Evolutionary conservation across 2,888 invertebrate genomes (phyloP).

Genomic region (Cerastoderma edule): DNA sequence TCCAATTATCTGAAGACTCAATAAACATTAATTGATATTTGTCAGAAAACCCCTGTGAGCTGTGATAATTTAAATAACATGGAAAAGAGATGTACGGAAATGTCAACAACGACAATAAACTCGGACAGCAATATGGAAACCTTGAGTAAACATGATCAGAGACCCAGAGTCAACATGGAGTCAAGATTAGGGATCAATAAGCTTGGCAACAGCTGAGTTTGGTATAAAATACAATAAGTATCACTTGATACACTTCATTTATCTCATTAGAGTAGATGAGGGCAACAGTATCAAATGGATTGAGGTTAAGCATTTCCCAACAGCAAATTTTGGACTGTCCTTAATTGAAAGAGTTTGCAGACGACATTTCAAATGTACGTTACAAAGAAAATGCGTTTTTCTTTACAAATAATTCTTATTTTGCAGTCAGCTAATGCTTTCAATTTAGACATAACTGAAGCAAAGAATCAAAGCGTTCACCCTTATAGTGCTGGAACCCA

Average conservation of each 20-base stretch:
- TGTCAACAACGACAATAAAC: slow-evolving; percentile 21
- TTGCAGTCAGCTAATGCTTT: too few relatives aligned
- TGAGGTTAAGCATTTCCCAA: too few relatives aligned
- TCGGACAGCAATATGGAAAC: slow-evolving; percentile 7
- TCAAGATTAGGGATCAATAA: slow-evolving; percentile 23
- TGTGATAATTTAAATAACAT: slow-evolving; percentile 21
- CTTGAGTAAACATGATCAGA: slow-evolving; percentile 8
- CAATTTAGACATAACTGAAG: too few relatives aligned
- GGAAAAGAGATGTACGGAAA: slow-evolving; percentile 13
- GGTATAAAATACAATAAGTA: slow-evolving; percentile 6
- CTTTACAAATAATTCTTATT: too few relatives aligned
- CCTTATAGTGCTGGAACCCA: too few relatives aligned
- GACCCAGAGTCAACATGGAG: slow-evolving; percentile 22
- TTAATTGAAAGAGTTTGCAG: background rate
- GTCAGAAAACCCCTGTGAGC: slow-evolving; percentile 12
- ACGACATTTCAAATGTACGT: too few relatives aligned
- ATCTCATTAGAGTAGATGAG: slow-evolving; percentile 23
- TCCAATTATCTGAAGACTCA: slow-evolving; percentile 9
- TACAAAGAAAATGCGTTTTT: too few relatives aligned
- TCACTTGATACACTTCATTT: slow-evolving; percentile 20
- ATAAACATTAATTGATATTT: slow-evolving; percentile 17
- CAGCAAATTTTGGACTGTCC: too few relatives aligned
- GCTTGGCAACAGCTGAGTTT: slow-evolving; percentile 23
- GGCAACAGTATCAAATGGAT: background rate
- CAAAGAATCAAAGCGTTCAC: too few relatives aligned